Base-by-base conservation (phyloP, 1,140 invertebrate genomes). In the Drosophila bocqueti region DNA sequence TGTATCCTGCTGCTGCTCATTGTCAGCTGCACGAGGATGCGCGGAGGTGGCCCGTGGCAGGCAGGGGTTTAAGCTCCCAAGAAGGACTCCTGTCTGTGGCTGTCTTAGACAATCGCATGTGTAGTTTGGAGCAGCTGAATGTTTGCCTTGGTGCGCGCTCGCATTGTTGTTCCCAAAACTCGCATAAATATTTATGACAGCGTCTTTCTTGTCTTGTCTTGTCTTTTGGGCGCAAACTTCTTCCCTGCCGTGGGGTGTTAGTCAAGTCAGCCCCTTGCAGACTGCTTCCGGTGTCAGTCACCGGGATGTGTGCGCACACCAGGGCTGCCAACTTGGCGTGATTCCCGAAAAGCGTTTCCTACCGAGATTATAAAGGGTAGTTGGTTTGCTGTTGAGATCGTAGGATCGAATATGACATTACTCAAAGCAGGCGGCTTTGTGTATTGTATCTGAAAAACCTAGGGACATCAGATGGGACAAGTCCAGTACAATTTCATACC, bases 151-250 rank as follows among this genome's bases (percentile, higher is more conserved):
- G 64, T 72, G 80, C 63, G 80, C 63, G 64, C 68, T 83, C 60
- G 62, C 78, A 82, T 91, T 91, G 86, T 83, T 92, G 91, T 85
- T 92, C 91, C 85, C 90, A 83, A 87, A 92, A 87, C 91, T 92
- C 90, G 81, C 90, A 92, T 92, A 92, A 92, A 92, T 92, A 92
- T 92, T 92, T 92, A 92, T 92, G 90, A 91, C 90, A 83, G 90
- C 80, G 71, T 83, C 83, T 83, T 91, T 77, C 77, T 76, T 80
- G 80, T 91, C 69, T 63, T 80, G 80, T 66, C 72, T 40, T 68
- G 66, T 73, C 52, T 67, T 55, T 71, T 72, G 63, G 67, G 62
- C 47, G 65, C 58, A 82, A 85, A 80, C 72, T 79, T 77, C 71
- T 79, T 77, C 73, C 62, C 63, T 79, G 74, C 77, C 71, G 75